Conservation (phyloP, 2,797 vertebrate genomes). For the Jordanella pulchra region DNA sequence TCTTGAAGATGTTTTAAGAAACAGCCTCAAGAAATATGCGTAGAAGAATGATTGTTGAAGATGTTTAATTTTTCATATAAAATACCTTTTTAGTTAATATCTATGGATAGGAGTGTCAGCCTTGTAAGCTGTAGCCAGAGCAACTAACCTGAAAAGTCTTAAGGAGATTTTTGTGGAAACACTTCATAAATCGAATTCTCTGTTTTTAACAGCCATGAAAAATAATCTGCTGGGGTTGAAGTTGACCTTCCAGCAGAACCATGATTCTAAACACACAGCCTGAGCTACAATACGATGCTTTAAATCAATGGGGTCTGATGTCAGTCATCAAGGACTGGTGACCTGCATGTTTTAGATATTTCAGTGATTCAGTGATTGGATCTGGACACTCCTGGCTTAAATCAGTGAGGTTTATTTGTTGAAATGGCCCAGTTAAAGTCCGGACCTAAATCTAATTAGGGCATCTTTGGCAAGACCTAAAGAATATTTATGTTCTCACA, state of each 20-base stretch:
- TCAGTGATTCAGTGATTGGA: background rate
- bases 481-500: background rate
- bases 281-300: background rate
- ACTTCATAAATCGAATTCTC: background rate
- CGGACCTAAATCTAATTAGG: background rate
- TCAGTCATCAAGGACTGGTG: background rate
- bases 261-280: background rate
- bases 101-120: background rate
- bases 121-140: background rate
- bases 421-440: background rate
- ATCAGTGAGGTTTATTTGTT: background rate
- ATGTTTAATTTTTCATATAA: too few species aligned
- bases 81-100: background rate
- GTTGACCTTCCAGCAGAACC: background rate
- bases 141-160: background rate
- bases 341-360: background rate
- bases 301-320: background rate
- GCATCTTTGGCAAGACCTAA: background rate
- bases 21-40: too few species aligned
- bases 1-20: too few species aligned
- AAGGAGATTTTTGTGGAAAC: background rate
- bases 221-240: background rate
- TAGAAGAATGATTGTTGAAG: too few species aligned
- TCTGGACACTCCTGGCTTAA: background rate
- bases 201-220: background rate